phyloP scores from a whole-genome alignment of 2,888 invertebrate species.

The Thyatira batis region DNA sequence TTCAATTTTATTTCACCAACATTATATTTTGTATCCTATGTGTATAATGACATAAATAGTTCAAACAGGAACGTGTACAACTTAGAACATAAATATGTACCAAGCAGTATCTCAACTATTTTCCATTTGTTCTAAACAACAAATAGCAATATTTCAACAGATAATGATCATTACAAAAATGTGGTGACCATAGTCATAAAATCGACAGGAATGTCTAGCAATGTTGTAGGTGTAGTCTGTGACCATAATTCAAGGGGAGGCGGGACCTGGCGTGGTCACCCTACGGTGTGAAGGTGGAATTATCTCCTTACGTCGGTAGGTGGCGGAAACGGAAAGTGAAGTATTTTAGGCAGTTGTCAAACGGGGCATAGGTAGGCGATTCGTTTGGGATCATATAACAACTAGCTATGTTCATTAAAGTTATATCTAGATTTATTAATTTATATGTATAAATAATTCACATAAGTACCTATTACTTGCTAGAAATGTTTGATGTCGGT shows the following conservation, averaged over 20 bases:
- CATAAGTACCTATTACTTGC: too few species aligned
- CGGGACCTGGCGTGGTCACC: constrained; percentile 25
- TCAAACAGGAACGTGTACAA: too few species aligned
- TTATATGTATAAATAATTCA: too few species aligned
- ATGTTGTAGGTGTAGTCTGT: constrained; percentile 11
- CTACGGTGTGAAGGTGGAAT: constrained; percentile 22
- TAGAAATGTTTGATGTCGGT: too few species aligned
- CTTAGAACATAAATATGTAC: too few species aligned
- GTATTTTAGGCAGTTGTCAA: constrained; percentile 9
- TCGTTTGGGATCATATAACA: too few species aligned
- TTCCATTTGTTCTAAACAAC: not conserved
- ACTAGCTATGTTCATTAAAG: not conserved
- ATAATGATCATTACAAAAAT: constrained; percentile 20
- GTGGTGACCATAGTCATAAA: constrained; percentile 24
- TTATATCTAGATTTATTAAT: not conserved
- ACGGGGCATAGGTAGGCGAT: constrained; percentile 1
- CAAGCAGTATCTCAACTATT: too few species aligned
- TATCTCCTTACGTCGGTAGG: constrained; percentile 36
- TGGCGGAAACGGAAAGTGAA: constrained; percentile 20
- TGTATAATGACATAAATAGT: too few species aligned
- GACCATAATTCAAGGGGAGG: constrained; percentile 12
- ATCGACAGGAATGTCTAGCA: constrained; percentile 20
- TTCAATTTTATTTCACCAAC: too few species aligned
- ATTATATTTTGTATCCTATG: too few species aligned
- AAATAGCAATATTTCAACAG: not conserved